phyloP scores from a whole-genome alignment of 2,113 vertebrate species.

The Aix galericulata region DNA sequence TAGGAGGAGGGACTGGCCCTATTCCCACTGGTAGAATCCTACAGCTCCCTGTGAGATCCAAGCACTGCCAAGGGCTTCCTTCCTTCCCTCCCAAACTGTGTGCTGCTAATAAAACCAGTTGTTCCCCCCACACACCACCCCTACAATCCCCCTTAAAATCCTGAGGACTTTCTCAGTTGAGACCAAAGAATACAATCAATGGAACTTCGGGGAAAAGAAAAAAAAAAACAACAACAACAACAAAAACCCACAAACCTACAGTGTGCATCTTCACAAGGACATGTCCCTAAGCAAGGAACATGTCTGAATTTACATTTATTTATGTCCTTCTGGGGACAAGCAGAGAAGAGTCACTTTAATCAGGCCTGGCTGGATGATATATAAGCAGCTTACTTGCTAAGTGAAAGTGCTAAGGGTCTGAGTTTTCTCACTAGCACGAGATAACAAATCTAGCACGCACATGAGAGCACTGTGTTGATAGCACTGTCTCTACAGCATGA shows the following conservation, averaged over 20 bases:
- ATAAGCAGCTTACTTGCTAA: background rate
- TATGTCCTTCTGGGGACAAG: background rate
- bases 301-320: background rate
- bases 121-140: background rate
- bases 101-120: background rate
- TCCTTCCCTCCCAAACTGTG: background rate
- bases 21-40: background rate
- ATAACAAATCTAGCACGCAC: background rate
- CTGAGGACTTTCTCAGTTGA: background rate
- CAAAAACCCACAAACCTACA: background rate
- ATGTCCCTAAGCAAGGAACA: fast-evolving
- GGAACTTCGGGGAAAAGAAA: background rate
- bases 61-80: background rate
- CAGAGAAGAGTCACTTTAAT: background rate
- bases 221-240: too few species aligned
- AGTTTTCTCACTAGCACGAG: background rate
- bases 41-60: background rate
- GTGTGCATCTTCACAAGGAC: background rate
- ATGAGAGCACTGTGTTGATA: background rate
- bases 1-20: background rate
- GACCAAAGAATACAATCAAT: background rate
- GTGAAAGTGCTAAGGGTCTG: background rate
- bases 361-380: background rate
- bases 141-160: background rate
- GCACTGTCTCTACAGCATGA: background rate